phyloP scores from a whole-genome alignment of 2,888 invertebrate genomes.

The Parthenolecanium corni region DNA sequence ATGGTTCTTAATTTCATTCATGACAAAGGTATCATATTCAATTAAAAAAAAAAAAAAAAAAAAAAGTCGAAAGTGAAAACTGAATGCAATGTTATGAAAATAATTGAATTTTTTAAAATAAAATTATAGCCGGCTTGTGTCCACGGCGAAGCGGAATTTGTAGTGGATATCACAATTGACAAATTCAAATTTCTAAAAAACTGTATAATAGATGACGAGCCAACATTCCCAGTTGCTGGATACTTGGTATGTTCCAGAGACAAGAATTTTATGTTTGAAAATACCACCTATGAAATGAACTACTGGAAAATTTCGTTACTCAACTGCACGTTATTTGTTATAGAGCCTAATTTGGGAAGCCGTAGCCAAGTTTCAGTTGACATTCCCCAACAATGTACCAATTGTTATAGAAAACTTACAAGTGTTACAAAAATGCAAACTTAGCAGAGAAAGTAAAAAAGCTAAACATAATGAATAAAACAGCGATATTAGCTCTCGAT shows the following conservation, averaged over 20 bases:
- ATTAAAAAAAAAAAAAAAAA: not conserved
- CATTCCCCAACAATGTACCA: conserved; percentile 62
- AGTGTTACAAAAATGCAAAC: conserved; percentile 42
- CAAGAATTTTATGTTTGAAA: no score
- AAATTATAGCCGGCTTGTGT: conserved; percentile 39
- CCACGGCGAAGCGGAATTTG: conserved; percentile 64
- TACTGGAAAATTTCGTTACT: no score
- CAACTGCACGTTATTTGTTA: no score
- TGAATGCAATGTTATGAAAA: not conserved
- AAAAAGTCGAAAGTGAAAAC: conserved; percentile 3
- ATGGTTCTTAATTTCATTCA: conserved; percentile 76
- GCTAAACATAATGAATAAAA: no score
- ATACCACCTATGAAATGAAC: not conserved
- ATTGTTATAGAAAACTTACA: conserved; percentile 80
- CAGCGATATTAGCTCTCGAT: no score
- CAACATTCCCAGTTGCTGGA: conserved; percentile 92
- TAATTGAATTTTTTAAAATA: not conserved
- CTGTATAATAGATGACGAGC: conserved; percentile 84
- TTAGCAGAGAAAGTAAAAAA: conserved; percentile 8
- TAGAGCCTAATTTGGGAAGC: conserved; percentile 74
- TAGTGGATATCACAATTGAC: conserved; percentile 60
- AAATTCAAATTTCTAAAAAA: conserved; percentile 64
- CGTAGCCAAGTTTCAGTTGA: conserved; percentile 64
- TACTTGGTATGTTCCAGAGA: conserved; percentile 52
- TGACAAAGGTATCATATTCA: conserved; percentile 44